A percentile compares a stretch with the other conserved stretches of the same genome.
phyloP scores from a whole-genome alignment of 2,797 vertebrate species.

The Carapus acus region DNA sequence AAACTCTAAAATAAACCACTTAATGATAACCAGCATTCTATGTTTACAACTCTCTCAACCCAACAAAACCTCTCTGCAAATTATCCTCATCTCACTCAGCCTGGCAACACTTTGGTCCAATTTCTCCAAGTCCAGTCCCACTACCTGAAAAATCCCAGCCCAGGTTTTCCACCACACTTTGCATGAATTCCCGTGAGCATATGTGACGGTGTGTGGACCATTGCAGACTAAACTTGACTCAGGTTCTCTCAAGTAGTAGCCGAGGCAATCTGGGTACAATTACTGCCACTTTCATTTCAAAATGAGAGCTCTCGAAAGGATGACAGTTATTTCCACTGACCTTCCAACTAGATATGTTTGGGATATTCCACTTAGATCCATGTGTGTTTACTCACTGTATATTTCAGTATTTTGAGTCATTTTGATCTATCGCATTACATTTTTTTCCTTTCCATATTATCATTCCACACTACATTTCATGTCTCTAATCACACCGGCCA shows the following conservation, averaged over 20 bases:
- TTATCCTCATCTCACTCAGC: no score
- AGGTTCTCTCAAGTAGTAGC: slow-evolving; percentile 56
- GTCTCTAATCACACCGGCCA: not conserved
- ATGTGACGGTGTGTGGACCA: slow-evolving; percentile 21
- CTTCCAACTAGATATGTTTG: slow-evolving; percentile 50
- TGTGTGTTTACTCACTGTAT: slow-evolving; percentile 39
- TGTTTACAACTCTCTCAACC: slow-evolving; percentile 24
- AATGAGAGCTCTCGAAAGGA: slow-evolving; percentile 57
- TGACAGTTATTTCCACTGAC: slow-evolving; percentile 60
- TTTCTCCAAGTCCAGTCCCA: slow-evolving; percentile 44
- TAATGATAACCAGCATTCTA: not conserved
- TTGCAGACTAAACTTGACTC: slow-evolving; percentile 57
- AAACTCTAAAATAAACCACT: slow-evolving; percentile 1
- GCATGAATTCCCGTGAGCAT: slow-evolving; percentile 40
- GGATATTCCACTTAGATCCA: slow-evolving; percentile 44
- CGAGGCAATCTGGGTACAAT: slow-evolving; percentile 63
- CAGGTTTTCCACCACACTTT: slow-evolving; percentile 40
- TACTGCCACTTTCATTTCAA: slow-evolving; percentile 62
- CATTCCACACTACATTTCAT: slow-evolving; percentile 1
- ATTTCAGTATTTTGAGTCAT: slow-evolving; percentile 43
- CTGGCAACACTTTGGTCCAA: no score
- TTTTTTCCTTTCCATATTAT: slow-evolving; percentile 17
- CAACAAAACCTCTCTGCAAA: slow-evolving; percentile 35
- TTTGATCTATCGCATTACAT: slow-evolving; percentile 27
- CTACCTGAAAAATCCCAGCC: slow-evolving; percentile 27